Conservation (phyloP, 2,113 vertebrate species). For the Cettia cetti region DNA sequence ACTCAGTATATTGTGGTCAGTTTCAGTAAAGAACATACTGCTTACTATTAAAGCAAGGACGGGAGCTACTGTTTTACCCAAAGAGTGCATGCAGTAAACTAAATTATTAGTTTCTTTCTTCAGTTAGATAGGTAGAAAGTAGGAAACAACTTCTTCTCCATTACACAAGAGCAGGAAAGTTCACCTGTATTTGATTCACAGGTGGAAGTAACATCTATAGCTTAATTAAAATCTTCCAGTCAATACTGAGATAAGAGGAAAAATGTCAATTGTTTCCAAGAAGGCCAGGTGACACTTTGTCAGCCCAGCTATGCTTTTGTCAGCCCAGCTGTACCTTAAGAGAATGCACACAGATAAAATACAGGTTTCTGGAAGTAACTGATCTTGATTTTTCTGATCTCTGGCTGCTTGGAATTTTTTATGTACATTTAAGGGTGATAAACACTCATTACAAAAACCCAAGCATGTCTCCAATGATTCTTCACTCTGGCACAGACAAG, state of each 20-base stretch:
- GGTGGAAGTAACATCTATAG: background rate
- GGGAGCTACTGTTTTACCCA: background rate
- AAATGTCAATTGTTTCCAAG: background rate
- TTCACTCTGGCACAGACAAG: background rate
- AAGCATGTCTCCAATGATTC: background rate
- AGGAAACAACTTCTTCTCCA: background rate
- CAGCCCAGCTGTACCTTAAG: background rate
- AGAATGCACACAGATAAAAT: background rate
- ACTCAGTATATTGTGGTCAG: background rate
- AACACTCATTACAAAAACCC: background rate
- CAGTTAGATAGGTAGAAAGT: background rate
- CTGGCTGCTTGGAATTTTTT: background rate
- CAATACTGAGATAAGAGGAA: background rate
- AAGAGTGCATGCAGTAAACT: background rate
- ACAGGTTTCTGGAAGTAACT: background rate
- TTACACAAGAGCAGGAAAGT: background rate
- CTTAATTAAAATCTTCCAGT: background rate
- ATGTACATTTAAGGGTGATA: background rate
- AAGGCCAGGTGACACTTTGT: background rate
- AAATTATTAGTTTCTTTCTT: background rate
- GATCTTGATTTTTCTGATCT: background rate
- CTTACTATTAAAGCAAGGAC: background rate
- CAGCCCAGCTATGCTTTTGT: background rate
- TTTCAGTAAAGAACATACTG: background rate
- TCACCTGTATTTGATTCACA: background rate